Base-by-base conservation (phyloP, 2,888 invertebrate species). In the Lypha dubia region DNA sequence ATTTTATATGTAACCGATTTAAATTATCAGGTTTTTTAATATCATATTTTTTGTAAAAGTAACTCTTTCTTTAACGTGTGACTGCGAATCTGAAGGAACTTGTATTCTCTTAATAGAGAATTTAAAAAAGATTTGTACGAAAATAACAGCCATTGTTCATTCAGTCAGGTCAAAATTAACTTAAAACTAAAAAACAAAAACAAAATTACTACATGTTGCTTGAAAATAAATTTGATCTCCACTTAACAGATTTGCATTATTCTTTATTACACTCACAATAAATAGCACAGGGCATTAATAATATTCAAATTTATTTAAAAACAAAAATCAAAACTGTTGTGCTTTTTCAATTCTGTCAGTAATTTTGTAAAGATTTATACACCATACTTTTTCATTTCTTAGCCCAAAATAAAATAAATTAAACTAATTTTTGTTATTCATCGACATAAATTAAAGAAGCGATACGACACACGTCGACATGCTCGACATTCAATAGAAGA, bases 321-420 rank as follows among this genome's bases (percentile, higher is more conserved):
- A 8, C 53, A 53, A 38, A 20, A 28, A 15, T 17, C 0, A 13
- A 63, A 63, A 41, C 24, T 74, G 17, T 51, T 62, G 17, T 35
- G 35, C 8, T 7, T 41, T 15, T 28, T 46, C 17, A 51, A n/a
- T 9, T 22, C 17, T 20, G n/a, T 3, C n/a, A 22, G 17, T 63
- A 62, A 74, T 62, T 41, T 24, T 7, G 51, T 51, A 7, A 62
- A 51, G n/a, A 11, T 41, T 46, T 28, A 62, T 62, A 63, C 38
- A 38, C 51, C n/a, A 74, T 38, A 38, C 35, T 35, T 49, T 46
- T 13, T 17, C 17, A 65, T 24, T 44, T n/a, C 22, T 60, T n/a
- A 62, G 24, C 13, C 38, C 13, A 51, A 51, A 15, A 70, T 17
- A 28, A 7, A 17, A 35, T 38, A 41, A 51, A 24, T 38, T n/a